phyloP scores from a whole-genome alignment of 2,797 vertebrate species.

The Antennarius maculatus region DNA sequence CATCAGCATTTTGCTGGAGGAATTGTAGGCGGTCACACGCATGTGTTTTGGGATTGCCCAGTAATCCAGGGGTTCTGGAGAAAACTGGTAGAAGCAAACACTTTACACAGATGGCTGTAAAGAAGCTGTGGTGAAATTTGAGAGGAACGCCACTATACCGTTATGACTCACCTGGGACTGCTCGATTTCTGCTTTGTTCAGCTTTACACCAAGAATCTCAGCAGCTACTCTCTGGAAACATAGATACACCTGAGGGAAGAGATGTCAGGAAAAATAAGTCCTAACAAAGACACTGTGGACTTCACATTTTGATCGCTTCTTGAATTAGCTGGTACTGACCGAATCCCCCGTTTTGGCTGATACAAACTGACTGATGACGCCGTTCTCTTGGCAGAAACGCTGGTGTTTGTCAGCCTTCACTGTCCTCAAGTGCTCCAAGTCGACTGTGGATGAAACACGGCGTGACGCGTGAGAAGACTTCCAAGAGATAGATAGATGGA shows the following conservation, averaged over 20 bases:
- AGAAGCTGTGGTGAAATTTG: not conserved
- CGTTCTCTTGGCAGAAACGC: slow-evolving; percentile 95
- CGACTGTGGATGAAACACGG: slow-evolving; percentile 85
- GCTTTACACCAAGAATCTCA: slow-evolving; percentile 96
- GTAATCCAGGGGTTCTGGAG: no score
- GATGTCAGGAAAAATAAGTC: slow-evolving; percentile 9
- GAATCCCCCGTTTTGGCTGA: slow-evolving; percentile 98
- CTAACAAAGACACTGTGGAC: not conserved
- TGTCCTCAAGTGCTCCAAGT: slow-evolving; percentile 97
- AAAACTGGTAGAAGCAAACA: not conserved
- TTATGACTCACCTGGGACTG: slow-evolving; percentile 93
- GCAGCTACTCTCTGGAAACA: slow-evolving; percentile 98
- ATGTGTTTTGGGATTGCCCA: no score
- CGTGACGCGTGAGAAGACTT: slow-evolving; percentile 40
- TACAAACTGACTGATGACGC: slow-evolving; percentile 93
- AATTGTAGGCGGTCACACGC: no score
- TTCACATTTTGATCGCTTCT: slow-evolving; percentile 5
- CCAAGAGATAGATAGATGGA: slow-evolving; percentile 54
- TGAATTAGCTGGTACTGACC: slow-evolving; percentile 79
- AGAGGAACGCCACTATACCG: not conserved
- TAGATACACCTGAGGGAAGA: slow-evolving; percentile 88
- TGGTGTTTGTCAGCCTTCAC: slow-evolving; percentile 97
- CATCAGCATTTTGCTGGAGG: no score
- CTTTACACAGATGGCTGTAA: not conserved
- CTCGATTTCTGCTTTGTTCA: slow-evolving; percentile 98